Base-by-base conservation (phyloP, 2,797 vertebrate species). In the Poeciliopsis infans region DNA sequence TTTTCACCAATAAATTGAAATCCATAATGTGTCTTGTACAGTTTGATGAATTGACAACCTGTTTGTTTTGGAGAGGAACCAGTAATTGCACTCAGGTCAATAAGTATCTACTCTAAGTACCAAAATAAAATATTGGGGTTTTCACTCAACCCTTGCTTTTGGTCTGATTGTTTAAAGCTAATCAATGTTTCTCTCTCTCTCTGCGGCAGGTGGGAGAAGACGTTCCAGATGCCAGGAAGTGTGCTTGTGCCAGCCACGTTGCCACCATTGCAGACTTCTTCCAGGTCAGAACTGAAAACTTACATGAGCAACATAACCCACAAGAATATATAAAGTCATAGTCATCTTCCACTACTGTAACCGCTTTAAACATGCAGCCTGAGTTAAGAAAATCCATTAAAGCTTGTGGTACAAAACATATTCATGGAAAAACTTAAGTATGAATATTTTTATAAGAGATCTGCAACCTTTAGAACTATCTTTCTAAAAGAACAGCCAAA, bases 181-280 rank as follows among this genome's bases (percentile, higher is more conserved):
- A 2, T 4, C 47, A 10, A 39, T 10, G 25, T 0, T 39, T n/a
- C 4, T 55, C n/a, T 59, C n/a, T 57, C 11, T 75, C 53, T 79
- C 46, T 55, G 36, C 1, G 16, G 41, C 92, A 99, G 98, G 98
- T 99, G n/a, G 98, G 98, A 0, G 98, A 99, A 70, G 98, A 99
- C 0, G 98, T 99, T 57, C 95, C 98, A 0, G 98, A 99, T 10
- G 97, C 97, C 87, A 96, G 98, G 85, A 99, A 99, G 93, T 99
- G 98, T 41, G 96, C 97, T 75, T 99, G 98, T 39, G 98, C 98
- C 86, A 99, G 97, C 88, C 98, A 99, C 0, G 98, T 99, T 64
- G 97, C 98, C 89, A 97, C 96, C 91, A 96, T 99, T 20, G 97
- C 98, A 0, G 98, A 99, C 81, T 99, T 99, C 95, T 97, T 99